Evolutionary conservation across 2,888 invertebrate species (phyloP), one percentile per base, ranked within the genome.

Genomic region (Didymodactylos carnosus): DNA sequence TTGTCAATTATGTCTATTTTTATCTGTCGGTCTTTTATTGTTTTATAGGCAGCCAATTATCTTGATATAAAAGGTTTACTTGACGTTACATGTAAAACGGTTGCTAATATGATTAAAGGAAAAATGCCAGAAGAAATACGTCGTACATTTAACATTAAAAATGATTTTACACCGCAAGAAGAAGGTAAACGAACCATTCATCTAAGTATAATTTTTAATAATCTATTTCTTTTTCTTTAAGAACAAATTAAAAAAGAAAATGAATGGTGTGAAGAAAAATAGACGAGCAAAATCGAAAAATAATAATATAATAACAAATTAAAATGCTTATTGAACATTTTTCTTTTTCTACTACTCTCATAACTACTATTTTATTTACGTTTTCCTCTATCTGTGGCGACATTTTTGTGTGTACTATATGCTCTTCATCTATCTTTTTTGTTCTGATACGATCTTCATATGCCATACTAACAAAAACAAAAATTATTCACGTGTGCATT

Each of bases 51-150:
- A 71, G 94, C 95, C 13, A 95, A 97, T 84, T 97, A 95, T 82
- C 86, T 97, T 80, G 94, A 95, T 80, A 95, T 95, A 77, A 86
- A 83, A 76, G 82, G 94, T 1, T 86, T 98, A 75, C 84, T 97
- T 79, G 95, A 97, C 84, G 95, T 97, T 0, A 94, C 95, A 0
- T 98, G 97, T 85, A 98, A 98, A 85, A 93, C 94, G 0, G 94
- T 94, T 71, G 94, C 94, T 10, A 94, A 94, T 82, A 94, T 95
- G 94, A 94, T 95, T 79, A 94, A 94, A 83, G 94, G 94, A 19
- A 95, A 94, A 82, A 92, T 93, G n/a, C 93, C 94, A 0, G 94
- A 94, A 80, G 94, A 94, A 82, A 94, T 94, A 76, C 88, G 95
- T 14, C 94, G 93, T 82, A 94, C 93, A 0, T 95, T 95, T 82